Base-by-base conservation (phyloP, 2,797 vertebrate genomes). In the Anguilla pacifica region DNA sequence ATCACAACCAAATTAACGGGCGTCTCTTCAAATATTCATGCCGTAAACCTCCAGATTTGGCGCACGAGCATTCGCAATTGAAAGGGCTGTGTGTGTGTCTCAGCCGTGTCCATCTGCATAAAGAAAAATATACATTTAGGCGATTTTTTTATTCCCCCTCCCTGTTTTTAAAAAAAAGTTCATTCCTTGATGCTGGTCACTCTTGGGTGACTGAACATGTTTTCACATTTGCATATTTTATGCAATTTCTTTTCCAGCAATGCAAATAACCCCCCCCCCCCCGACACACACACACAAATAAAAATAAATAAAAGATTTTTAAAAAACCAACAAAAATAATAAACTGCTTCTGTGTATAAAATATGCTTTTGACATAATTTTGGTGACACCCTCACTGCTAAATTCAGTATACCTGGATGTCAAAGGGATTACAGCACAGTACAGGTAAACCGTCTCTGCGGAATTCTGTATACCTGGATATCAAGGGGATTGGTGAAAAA, bases 1-100 rank as follows among this genome's bases (percentile, higher is more conserved):
- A 91, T 92, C 94, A 95, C 95, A 96, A 94, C 93, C 88, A 94
- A 94, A 96, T 96, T 94, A 95, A 96, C 96, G 95, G 94, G 95
- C 94, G 94, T 93, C 92, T 93, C 88, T 86, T 95, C 9, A 94
- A 95, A 94, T 92, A 95, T 96, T 94, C 46, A 96, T 83, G 77
- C 6, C 79, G 6, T 64, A 82, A 57, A 61, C 84, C 55, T 64
- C 74, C 86, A 49, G 53, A 87, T 87, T 87, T 64, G 77, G 74
- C 17, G 39, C 79, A 43, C 31, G 59, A 57, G 51, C 25, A 46
- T 61, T 59, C 53, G 49, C 55, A 67, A 57, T 81, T 39, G 39
- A 61, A 81, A 87, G 55, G 39, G 86, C 53, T 17, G 19, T 49
- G 86, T 28, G 70, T 61, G 53, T 74, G 49, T 10, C 2, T 77